phyloP scores from a whole-genome alignment of 2,797 vertebrate genomes.

The Orientallactaga sibirica region DNA sequence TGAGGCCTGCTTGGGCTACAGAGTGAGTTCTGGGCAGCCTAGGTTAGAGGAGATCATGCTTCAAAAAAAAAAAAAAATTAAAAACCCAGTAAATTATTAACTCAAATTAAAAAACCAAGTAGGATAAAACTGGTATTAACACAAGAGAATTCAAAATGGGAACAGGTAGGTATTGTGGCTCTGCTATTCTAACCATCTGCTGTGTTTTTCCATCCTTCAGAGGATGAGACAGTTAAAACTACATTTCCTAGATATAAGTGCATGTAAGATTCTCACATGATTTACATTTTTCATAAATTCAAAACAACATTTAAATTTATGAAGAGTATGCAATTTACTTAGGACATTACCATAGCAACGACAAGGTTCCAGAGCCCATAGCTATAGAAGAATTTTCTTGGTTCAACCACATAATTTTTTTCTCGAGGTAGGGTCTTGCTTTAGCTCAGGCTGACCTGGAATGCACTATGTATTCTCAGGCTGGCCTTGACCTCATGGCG shows the following conservation, averaged over 20 bases:
- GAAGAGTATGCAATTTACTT: neutral
- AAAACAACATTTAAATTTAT: neutral
- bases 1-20: too few relatives aligned
- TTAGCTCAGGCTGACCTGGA: too few relatives aligned
- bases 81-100: too few relatives aligned
- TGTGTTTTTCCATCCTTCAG: neutral
- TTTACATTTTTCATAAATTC: neutral
- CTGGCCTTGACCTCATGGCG: too few relatives aligned
- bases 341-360: neutral
- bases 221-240: constrained; percentile 19
- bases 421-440: too few relatives aligned
- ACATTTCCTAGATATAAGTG: neutral
- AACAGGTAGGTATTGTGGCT: constrained; percentile 2
- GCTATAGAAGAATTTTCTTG: neutral
- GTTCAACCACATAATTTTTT: neutral
- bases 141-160: constrained; percentile 15
- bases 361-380: neutral
- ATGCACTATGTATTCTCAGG: too few relatives aligned
- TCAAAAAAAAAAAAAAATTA: too few relatives aligned
- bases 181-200: neutral
- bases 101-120: neutral
- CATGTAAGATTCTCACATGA: neutral
- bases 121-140: constrained; percentile 17
- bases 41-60: too few relatives aligned
- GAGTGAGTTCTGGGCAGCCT: too few relatives aligned